These are phyloP conservation scores for Colossoma macropomum DNA, from an alignment of 2,113 vertebrate species.

Conservation along the genomic window DNA sequence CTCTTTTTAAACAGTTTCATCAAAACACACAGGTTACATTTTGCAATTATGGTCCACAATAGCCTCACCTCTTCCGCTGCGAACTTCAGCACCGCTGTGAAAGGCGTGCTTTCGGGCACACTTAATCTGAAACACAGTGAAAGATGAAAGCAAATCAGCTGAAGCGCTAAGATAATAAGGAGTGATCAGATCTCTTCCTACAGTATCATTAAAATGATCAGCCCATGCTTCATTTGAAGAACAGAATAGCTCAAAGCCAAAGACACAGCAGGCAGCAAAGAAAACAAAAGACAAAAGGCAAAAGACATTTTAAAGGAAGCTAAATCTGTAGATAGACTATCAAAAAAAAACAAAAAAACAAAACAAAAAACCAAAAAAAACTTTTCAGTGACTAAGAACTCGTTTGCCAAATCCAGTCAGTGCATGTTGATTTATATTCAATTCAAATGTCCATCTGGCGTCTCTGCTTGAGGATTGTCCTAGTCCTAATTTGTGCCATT, in stretches of 20 bases:
- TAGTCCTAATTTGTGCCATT: too few species aligned
- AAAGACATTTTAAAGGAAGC: not conserved
- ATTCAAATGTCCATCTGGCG: not conserved
- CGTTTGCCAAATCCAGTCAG: not conserved
- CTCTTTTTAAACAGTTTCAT: not conserved
- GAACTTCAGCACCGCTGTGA: slow-evolving; percentile 96
- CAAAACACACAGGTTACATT: not conserved
- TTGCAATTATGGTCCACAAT: not conserved
- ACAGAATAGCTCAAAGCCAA: not conserved
- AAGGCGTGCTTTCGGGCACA: slow-evolving; percentile 93
- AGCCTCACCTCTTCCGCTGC: slow-evolving; percentile 93
- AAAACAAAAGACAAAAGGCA: not conserved
- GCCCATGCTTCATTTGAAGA: not conserved
- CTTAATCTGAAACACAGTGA: slow-evolving; percentile 81
- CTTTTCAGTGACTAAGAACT: not conserved
- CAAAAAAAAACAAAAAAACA: too few species aligned
- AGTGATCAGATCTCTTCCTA: not conserved
- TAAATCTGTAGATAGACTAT: not conserved
- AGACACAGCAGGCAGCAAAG: not conserved
- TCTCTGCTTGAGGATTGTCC: too few species aligned
- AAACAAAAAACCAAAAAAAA: not conserved
- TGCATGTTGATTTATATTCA: not conserved
- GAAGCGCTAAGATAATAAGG: not conserved
- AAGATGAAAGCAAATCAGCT: not conserved
- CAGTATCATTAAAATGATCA: not conserved